Base-by-base conservation (phyloP, 1,140 invertebrate genomes). In the Diabrotica virgifera region DNA sequence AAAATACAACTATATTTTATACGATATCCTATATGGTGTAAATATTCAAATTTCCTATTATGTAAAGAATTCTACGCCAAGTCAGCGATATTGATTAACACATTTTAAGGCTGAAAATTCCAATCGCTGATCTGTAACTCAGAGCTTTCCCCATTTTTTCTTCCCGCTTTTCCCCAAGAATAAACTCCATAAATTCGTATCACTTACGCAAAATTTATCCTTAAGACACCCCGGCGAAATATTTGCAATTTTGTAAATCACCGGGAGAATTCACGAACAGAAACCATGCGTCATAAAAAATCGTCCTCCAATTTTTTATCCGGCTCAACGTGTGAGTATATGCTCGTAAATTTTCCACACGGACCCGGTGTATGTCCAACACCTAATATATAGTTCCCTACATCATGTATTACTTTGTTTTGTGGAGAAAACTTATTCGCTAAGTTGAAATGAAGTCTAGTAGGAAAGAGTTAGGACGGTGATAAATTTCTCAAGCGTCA, bases 381-480 rank as follows among this genome's bases (percentile, higher is more conserved):
- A 63, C 58, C 63, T 62, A 67, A 70, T 70, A 70, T 70, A 70
- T 67, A 62, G 69, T 50, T 58, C 63, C 59, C 65, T 70, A 67
- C 63, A 70, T 70, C 69, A 70, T 67, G 63, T 66, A 70, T 64
- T 70, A 70, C 69, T 70, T 70, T 70, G 67, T 68, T 68, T 68
- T 70, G 69, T 67, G 69, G 65, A 62, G 60, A 59, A 55, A 67
- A 70, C 63, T 66, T 70, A 68, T 68, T 67, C 66, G 65, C 65
- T 62, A 62, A 70, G 63, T 55, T 52, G 57, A 59, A 59, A 70
- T 70, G 66, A 65, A 67, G 69, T 70, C 63, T 70, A 50, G 46
- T 54, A 64, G 63, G 65, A 70, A 70, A 70, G 69, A 70, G 65
- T 70, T 70, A 70, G 63, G 60, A 65, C 56, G 46, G 14, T 52